Conservation (phyloP, 2,888 invertebrate species). For the Ellobium chinense region DNA sequence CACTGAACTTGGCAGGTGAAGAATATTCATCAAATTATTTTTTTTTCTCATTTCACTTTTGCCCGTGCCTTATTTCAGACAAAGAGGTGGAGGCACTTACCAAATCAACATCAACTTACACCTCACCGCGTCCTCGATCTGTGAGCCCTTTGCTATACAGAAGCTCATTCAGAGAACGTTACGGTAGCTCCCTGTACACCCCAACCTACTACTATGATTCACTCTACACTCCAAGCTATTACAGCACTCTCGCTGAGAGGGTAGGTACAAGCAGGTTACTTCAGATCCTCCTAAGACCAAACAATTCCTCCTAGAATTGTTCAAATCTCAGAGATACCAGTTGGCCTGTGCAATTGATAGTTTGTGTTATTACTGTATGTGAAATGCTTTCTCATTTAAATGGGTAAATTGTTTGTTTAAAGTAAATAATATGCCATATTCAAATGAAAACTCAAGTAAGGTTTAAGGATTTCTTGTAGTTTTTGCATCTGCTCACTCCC, state of each 20-base stretch:
- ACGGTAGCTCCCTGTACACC: constrained; percentile 26
- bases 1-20: not conserved
- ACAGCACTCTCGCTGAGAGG: constrained; percentile 29
- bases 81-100: constrained; percentile 69
- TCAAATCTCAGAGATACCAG: too few species aligned
- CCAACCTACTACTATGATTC: too few species aligned
- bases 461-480: too few species aligned
- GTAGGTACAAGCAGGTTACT: constrained; percentile 41
- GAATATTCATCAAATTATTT: not conserved
- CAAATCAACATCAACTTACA: constrained; percentile 44
- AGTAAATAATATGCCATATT: too few species aligned
- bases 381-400: too few species aligned
- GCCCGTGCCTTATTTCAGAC: constrained; percentile 54
- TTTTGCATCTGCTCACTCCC: too few species aligned
- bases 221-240: constrained; percentile 42
- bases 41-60: not conserved
- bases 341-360: too few species aligned
- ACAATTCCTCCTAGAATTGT: too few species aligned
- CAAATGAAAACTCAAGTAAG: too few species aligned
- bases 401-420: too few species aligned
- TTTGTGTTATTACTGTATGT: too few species aligned
- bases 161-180: constrained; percentile 54
- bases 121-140: constrained; percentile 57
- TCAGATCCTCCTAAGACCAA: too few species aligned
- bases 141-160: constrained; percentile 63